A percentile compares a stretch with the other conserved stretches of the same genome.
phyloP scores from a whole-genome alignment of 2,113 vertebrate species.

The Jaculus jaculus region DNA sequence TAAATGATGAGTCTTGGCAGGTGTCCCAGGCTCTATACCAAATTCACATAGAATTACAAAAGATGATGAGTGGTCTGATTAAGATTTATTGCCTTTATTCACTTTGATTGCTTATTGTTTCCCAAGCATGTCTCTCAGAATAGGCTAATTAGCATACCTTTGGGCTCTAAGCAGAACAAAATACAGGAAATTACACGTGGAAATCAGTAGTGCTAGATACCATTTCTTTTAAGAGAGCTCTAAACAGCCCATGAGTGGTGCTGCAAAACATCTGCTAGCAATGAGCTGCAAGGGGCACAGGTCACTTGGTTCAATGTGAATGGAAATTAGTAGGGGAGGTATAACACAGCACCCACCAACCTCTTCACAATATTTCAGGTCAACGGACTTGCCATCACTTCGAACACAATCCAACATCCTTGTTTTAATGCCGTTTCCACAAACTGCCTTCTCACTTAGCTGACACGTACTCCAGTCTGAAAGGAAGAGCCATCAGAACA shows the following conservation, averaged over 20 bases:
- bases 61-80: slow-evolving; percentile 82
- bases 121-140: slow-evolving; percentile 78
- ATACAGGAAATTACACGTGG: slow-evolving; percentile 74
- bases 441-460: slow-evolving; percentile 95
- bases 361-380: slow-evolving; percentile 95
- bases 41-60: slow-evolving; percentile 83
- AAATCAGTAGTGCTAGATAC: slow-evolving; percentile 71
- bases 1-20: slow-evolving; percentile 82
- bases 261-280: slow-evolving; percentile 78
- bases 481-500: slow-evolving; percentile 59
- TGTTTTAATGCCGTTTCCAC: slow-evolving; percentile 95
- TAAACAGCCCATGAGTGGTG: slow-evolving; percentile 72
- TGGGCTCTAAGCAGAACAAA: slow-evolving; percentile 72
- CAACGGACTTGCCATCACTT: slow-evolving; percentile 96
- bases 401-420: slow-evolving; percentile 98
- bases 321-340: slow-evolving; percentile 55
- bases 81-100: slow-evolving; percentile 85
- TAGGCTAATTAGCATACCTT: slow-evolving; percentile 80
- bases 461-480: slow-evolving; percentile 99
- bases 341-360: slow-evolving; percentile 83
- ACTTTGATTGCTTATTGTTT: slow-evolving; percentile 86
- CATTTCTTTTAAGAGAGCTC: slow-evolving; percentile 73
- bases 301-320: slow-evolving; percentile 71
- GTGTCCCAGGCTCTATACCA: slow-evolving; percentile 77
- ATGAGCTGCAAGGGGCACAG: background rate